These are phyloP conservation scores for Bufotes viridis DNA, from an alignment of 2,797 vertebrate species.

Conservation along the genomic window DNA sequence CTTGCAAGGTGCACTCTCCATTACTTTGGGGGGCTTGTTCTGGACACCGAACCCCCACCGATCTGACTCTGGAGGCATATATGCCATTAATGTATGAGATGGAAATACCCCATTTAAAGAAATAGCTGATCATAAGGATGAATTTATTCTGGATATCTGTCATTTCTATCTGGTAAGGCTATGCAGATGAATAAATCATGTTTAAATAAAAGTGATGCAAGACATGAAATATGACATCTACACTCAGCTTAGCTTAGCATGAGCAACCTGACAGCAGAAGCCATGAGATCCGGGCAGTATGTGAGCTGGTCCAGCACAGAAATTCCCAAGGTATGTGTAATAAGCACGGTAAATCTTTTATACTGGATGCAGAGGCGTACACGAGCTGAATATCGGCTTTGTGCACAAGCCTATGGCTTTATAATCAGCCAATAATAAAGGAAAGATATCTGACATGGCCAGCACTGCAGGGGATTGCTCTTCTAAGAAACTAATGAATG, in stretches of 20 bases:
- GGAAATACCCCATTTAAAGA: too few species aligned
- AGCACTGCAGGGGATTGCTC: constrained; percentile 64
- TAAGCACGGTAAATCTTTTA: background rate
- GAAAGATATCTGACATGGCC: constrained; percentile 60
- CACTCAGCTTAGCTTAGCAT: background rate
- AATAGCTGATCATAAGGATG: too few species aligned
- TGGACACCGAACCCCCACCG: too few species aligned
- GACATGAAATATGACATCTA: background rate
- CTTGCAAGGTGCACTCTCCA: too few species aligned
- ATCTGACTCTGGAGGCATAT: too few species aligned
- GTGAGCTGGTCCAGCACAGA: background rate
- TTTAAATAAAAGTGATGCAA: background rate
- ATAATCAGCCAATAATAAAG: constrained; percentile 20
- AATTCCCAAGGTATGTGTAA: constrained; percentile 10
- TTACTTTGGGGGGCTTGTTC: too few species aligned
- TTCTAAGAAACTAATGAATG: constrained; percentile 63
- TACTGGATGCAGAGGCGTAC: background rate
- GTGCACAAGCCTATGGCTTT: constrained; percentile 6
- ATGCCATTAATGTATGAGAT: too few species aligned
- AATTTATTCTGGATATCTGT: too few species aligned
- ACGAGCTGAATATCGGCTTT: constrained; percentile 2
- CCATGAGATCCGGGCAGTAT: background rate
- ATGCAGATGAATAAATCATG: too few species aligned
- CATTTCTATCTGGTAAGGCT: too few species aligned
- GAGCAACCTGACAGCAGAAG: background rate